phyloP scores from a whole-genome alignment of 2,888 invertebrate genomes.

The Drymonia ruficornis region DNA sequence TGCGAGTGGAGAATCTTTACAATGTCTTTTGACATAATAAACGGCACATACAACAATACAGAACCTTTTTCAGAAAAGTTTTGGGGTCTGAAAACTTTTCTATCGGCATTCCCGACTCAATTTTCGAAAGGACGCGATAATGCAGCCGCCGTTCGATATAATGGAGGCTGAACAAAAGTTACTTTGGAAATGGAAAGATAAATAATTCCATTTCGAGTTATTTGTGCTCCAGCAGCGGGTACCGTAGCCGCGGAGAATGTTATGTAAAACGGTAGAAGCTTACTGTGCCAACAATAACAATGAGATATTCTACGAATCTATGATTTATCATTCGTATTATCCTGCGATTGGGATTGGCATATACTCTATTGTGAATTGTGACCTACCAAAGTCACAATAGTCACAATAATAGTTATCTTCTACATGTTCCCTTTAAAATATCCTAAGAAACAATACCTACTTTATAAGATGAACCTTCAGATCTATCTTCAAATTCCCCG shows the following conservation, averaged over 20 bases:
- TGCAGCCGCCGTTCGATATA: constrained; percentile 42
- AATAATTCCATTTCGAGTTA: constrained; percentile 52
- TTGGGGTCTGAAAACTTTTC: constrained; percentile 28
- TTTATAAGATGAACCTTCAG: too few relatives aligned
- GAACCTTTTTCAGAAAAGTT: constrained; percentile 44
- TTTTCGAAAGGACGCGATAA: constrained; percentile 33
- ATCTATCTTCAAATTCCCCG: too few relatives aligned
- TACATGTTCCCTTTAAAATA: too few relatives aligned
- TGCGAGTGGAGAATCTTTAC: constrained; percentile 17
- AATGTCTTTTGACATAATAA: constrained; percentile 34
- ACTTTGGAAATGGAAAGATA: constrained; percentile 49
- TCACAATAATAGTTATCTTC: too few relatives aligned
- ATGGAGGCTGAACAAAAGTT: constrained; percentile 43
- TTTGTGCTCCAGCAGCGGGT: constrained; percentile 39
- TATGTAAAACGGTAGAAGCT: constrained; percentile 44
- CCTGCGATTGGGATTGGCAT: constrained; percentile 16
- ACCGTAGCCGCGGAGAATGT: constrained; percentile 36
- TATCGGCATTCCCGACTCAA: constrained; percentile 49
- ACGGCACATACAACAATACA: constrained; percentile 19
- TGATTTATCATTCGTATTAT: constrained; percentile 30
- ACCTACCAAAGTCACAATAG: too few relatives aligned
- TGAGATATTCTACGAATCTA: constrained; percentile 29
- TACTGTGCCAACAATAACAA: constrained; percentile 44
- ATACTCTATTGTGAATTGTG: constrained; percentile 1
- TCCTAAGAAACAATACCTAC: too few relatives aligned